Conservation (phyloP, 2,888 invertebrate genomes). For the Iselma pallidipennis region DNA sequence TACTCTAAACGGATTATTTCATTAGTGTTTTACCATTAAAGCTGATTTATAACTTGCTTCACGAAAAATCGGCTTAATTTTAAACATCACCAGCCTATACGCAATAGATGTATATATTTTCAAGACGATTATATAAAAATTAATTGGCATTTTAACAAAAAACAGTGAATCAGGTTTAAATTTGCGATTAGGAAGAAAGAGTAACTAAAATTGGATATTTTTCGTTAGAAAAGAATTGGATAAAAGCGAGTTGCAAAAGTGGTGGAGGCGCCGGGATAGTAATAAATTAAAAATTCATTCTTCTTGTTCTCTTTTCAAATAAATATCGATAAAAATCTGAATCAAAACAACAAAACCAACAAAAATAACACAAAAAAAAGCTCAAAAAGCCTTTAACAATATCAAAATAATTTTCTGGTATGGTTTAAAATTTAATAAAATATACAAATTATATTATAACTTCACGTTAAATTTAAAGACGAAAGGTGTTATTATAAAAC, state of each 20-base stretch:
- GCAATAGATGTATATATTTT: background rate
- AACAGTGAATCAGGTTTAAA: too few species aligned
- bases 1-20: constrained; percentile 11
- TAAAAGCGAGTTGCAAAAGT: background rate
- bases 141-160: too few species aligned
- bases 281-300: background rate
- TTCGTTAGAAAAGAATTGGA: background rate
- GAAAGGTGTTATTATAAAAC: background rate
- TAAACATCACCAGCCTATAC: background rate
- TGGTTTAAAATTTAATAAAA: constrained; percentile 4
- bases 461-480: background rate
- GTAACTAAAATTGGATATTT: too few species aligned
- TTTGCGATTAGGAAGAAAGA: too few species aligned
- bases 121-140: background rate
- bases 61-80: background rate
- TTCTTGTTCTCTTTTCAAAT: too few species aligned
- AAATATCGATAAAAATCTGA: too few species aligned
- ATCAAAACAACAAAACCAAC: too few species aligned
- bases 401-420: background rate
- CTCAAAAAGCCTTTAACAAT: too few species aligned
- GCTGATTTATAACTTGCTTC: constrained; percentile 9
- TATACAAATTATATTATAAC: constrained; percentile 1
- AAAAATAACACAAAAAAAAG: too few species aligned
- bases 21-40: constrained; percentile 15
- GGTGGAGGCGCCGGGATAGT: background rate